phyloP scores from a whole-genome alignment of 2,113 vertebrate genomes.

The Sterrhoptilus dennistouni region DNA sequence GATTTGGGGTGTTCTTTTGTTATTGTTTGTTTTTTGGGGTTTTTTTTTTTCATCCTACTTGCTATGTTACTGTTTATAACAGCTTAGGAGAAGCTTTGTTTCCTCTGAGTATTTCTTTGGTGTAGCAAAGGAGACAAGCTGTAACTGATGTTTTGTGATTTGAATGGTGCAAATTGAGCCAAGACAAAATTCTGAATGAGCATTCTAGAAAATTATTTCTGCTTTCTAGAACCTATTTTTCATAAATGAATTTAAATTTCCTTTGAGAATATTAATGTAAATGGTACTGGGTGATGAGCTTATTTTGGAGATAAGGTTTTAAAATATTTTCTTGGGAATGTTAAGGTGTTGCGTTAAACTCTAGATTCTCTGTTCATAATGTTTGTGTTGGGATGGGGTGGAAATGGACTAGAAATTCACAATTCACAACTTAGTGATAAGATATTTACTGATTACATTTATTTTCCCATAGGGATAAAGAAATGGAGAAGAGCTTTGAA shows the following conservation, averaged over 20 bases:
- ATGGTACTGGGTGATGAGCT: neutral
- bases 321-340: neutral
- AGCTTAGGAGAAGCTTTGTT: neutral
- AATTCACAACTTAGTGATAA: slow-evolving; percentile 44
- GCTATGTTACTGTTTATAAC: neutral
- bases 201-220: neutral
- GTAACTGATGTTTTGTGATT: neutral
- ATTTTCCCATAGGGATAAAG: slow-evolving; percentile 90
- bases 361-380: neutral
- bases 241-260: neutral
- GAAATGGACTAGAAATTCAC: slow-evolving; percentile 30
- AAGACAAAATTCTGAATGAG: neutral
- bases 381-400: slow-evolving; percentile 53
- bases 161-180: neutral
- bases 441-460: slow-evolving; percentile 80
- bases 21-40: neutral
- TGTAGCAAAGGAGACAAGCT: neutral
- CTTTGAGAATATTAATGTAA: neutral
- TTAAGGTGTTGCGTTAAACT: neutral
- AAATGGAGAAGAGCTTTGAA: slow-evolving; percentile 99
- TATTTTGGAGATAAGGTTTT: neutral
- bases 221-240: neutral
- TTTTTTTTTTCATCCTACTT: neutral
- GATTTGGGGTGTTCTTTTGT: neutral
- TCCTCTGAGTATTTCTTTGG: neutral